Conservation (phyloP, 2,113 vertebrate species). For the Carettochelys insculpta region DNA sequence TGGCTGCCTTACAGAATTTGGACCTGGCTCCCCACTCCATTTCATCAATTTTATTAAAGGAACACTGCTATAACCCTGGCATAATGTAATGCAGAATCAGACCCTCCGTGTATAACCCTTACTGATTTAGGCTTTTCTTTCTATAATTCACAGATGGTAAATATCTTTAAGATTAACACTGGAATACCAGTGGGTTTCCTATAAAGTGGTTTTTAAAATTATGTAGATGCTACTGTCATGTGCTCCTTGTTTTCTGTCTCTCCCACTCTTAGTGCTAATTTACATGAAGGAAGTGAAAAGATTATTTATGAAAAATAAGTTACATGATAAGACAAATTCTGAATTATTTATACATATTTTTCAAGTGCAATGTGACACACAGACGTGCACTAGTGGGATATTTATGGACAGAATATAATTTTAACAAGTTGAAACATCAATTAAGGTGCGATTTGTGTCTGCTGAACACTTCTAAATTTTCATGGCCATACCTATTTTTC, state of each 20-base stretch:
- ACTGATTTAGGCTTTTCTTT: neutral
- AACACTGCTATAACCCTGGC: rapidly evolving
- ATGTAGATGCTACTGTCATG: neutral
- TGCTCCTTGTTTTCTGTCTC: slow-evolving; percentile 43
- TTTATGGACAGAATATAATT: slow-evolving; percentile 20
- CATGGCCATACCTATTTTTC: slow-evolving; percentile 58
- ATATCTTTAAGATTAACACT: slow-evolving; percentile 48
- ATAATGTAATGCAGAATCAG: neutral
- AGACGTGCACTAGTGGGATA: neutral
- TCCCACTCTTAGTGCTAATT: slow-evolving; percentile 37
- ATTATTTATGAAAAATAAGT: slow-evolving; percentile 36
- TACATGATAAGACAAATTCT: slow-evolving; percentile 7
- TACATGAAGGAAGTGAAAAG: slow-evolving; percentile 13
- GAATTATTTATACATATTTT: neutral
- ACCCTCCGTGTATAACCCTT: neutral
- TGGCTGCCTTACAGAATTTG: neutral
- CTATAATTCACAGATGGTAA: slow-evolving; percentile 36
- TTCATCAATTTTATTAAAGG: neutral
- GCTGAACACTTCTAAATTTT: slow-evolving; percentile 38
- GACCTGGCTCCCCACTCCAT: neutral
- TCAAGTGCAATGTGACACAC: slow-evolving; percentile 19
- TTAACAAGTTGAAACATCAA: slow-evolving; percentile 46
- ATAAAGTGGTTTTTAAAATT: slow-evolving; percentile 25
- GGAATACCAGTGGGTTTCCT: slow-evolving; percentile 54
- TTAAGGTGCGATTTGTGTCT: slow-evolving; percentile 64